A percentile compares a stretch with the other conserved stretches of the same genome.
Conservation (phyloP, 2,797 vertebrate genomes). For the Schizothorax lantsangensis region DNA sequence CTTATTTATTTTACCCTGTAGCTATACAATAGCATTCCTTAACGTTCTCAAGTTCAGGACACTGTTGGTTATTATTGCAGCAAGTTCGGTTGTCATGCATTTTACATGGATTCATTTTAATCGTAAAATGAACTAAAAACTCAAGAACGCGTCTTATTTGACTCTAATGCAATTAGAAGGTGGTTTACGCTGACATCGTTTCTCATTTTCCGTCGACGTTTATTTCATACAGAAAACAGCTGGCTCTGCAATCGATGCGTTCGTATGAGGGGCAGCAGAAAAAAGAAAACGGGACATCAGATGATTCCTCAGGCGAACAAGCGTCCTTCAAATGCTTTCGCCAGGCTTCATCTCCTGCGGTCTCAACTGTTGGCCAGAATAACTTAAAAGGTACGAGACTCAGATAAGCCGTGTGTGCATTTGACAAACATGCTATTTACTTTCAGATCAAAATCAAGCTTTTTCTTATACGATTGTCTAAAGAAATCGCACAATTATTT, state of each 20-base stretch:
- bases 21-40: neutral
- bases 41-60: neutral
- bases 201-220: neutral
- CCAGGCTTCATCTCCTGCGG: slow-evolving; percentile 88
- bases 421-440: neutral
- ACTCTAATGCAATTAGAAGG: too few species aligned
- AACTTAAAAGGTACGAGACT: slow-evolving; percentile 89
- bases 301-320: slow-evolving; percentile 96
- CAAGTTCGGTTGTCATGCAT: neutral
- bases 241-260: slow-evolving; percentile 95
- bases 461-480: neutral
- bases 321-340: slow-evolving; percentile 90
- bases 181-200: too few species aligned
- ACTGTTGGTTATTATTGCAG: neutral
- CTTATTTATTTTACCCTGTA: neutral
- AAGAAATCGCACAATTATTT: neutral
- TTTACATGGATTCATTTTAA: neutral
- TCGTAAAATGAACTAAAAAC: neutral
- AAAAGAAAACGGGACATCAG: slow-evolving; percentile 91
- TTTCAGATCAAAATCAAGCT: neutral
- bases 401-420: neutral
- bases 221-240: slow-evolving; percentile 85
- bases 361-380: slow-evolving; percentile 88
- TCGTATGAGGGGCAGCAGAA: slow-evolving; percentile 96
- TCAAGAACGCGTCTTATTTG: neutral